Evolutionary conservation across 1,140 invertebrate genomes (phyloP).

Genomic region (Leucophenga varia): DNA sequence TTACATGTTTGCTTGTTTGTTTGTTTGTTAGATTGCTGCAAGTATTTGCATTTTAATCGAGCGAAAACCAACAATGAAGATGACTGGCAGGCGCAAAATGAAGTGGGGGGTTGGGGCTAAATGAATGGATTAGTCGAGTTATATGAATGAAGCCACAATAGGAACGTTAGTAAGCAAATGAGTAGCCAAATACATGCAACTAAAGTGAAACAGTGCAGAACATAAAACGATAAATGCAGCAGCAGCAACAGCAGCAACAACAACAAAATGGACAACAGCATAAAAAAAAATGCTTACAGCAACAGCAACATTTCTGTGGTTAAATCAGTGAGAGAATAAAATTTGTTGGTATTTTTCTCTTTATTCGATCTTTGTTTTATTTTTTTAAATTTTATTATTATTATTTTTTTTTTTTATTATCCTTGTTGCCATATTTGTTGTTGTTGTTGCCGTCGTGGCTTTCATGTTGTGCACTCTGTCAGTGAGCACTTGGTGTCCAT

Average conservation of each 20-base stretch:
- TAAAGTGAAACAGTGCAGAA: too few relatives aligned
- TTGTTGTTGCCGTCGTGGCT: constrained; percentile 31
- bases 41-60: constrained; percentile 51
- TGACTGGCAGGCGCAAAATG: constrained; percentile 25
- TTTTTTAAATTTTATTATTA: too few relatives aligned
- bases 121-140: too few relatives aligned
- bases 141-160: constrained; percentile 44
- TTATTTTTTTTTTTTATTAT: constrained; percentile 49
- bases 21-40: constrained; percentile 11
- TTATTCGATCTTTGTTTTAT: too few relatives aligned
- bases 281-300: too few relatives aligned
- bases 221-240: constrained; percentile 43
- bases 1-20: constrained; percentile 1
- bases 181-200: too few relatives aligned
- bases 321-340: constrained; percentile 49
- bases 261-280: constrained; percentile 13
- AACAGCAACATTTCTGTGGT: constrained; percentile 41
- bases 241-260: constrained; percentile 22
- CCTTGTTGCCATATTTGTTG: constrained; percentile 21
- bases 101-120: background rate
- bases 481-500: constrained; percentile 27
- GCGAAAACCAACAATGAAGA: too few relatives aligned
- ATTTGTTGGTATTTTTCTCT: too few relatives aligned
- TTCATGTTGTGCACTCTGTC: constrained; percentile 16
- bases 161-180: too few relatives aligned